Percentiles rank a stretch among this genome's conserved stretches.
Evolutionary conservation across 2,888 invertebrate species (phyloP).

Genomic region (Sminthurinus aureus): DNA sequence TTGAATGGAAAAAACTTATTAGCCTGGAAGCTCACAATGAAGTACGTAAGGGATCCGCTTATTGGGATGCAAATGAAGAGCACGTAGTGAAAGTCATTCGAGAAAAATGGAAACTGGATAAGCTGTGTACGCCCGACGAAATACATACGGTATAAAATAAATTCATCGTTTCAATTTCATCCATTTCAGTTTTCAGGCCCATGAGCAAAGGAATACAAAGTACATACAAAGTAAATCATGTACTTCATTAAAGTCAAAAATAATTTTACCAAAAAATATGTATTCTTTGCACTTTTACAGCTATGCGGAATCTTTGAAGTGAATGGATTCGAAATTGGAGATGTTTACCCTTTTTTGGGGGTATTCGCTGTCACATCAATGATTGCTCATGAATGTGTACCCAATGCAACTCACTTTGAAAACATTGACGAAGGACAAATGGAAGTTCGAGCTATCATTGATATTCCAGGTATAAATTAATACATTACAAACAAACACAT

Average conservation of each 20-base stretch:
- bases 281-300: constrained; percentile 42
- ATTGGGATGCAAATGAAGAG: constrained; percentile 74
- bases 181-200: too few relatives aligned
- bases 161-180: too few relatives aligned
- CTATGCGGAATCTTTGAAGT: constrained; percentile 59
- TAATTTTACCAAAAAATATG: not conserved
- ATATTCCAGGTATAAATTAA: constrained; percentile 55
- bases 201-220: too few relatives aligned
- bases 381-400: constrained; percentile 57
- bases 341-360: constrained; percentile 52
- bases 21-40: constrained; percentile 76
- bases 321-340: constrained; percentile 58
- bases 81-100: constrained; percentile 71
- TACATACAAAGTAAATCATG: not conserved
- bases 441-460: constrained; percentile 55
- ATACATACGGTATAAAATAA: constrained; percentile 34
- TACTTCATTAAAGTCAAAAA: not conserved
- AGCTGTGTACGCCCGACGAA: constrained; percentile 63
- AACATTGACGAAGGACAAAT: constrained; percentile 51
- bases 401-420: constrained; percentile 57
- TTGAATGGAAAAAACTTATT: constrained; percentile 66
- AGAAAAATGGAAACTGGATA: constrained; percentile 69
- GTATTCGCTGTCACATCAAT: constrained; percentile 54
- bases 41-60: constrained; percentile 68
- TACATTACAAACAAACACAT: too few relatives aligned